Evolutionary conservation across 2,113 vertebrate species (phyloP).

Genomic region (Empidonax alnorum): DNA sequence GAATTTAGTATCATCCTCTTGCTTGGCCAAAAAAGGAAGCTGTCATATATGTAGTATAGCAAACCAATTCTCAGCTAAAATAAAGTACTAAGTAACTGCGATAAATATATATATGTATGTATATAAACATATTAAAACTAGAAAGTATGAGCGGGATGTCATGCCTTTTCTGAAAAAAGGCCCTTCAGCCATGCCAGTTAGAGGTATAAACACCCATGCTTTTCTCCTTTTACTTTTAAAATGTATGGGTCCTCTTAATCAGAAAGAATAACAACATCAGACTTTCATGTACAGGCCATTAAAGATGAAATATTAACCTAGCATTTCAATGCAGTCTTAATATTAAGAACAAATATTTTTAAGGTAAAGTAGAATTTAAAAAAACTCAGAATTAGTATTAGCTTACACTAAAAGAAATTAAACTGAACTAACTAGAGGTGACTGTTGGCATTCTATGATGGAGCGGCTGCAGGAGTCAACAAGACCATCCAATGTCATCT

Average conservation of each 20-base stretch:
- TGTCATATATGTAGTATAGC: neutral
- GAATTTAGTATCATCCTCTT: neutral
- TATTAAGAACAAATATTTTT: neutral
- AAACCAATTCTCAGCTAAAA: neutral
- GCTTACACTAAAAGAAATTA: neutral
- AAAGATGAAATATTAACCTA: neutral
- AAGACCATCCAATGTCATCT: neutral
- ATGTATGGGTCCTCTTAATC: neutral
- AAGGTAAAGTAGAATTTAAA: neutral
- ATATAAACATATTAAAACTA: neutral
- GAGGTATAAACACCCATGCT: neutral
- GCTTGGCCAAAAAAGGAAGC: neutral
- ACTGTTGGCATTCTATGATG: neutral
- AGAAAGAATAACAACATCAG: neutral
- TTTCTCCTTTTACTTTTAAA: neutral
- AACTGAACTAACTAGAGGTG: neutral
- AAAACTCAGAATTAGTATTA: neutral
- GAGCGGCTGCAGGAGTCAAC: neutral
- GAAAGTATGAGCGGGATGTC: neutral
- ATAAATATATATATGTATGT: neutral
- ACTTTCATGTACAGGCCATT: neutral
- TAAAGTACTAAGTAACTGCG: neutral
- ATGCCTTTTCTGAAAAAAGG: neutral
- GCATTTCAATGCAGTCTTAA: neutral
- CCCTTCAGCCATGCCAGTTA: neutral